Evolutionary conservation across 2,888 invertebrate genomes (phyloP), one percentile per base, ranked within the genome.

Genomic region (Drosophila austrosaltans): DNA sequence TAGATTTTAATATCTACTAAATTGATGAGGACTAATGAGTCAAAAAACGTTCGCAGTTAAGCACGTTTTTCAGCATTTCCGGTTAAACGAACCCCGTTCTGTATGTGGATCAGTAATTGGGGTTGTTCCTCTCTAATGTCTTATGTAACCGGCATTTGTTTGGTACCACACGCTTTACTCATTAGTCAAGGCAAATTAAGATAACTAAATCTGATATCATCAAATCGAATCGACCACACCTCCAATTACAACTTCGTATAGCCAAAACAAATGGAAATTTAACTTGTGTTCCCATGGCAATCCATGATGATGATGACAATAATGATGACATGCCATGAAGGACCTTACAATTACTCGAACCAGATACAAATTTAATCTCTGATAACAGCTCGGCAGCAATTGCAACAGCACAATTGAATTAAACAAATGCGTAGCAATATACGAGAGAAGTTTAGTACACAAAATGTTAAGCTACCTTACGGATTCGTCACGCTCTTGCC

Each of bases 301-400:
- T 48, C 25, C 48, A 48, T 7, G 44, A 54, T n/a, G 54, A 54
- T n/a, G 54, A 54, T 54, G 30, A 54, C 30, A 30, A 48, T 48
- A 22, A 48, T 48, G 48, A 48, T 48, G 48, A 48, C 48, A 48
- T 48, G 48, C 48, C 22, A 48, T 22, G 22, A 36, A 12, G 0
- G 1, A 10, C 40, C 2, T 8, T 32, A 20, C 25, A 20, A 28
- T 36, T 28, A 56, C 53, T 32, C 56, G 8, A 20, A 57, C 69
- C 36, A 36, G 63, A 48, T 63, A 44, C 53, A 25, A 3, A 53
- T 59, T 58, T 61, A 66, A 80, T 72, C 60, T 57, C 2, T 40
- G 77, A 88, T 86, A 82, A 79, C 44, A 36, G 40, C 48, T 12
- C 42, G n/a, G 36, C 36, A 36, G 7, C 36, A 36, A 36, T 8